Conservation (phyloP, 1,140 invertebrate species). For the Diorhabda sublineata region DNA sequence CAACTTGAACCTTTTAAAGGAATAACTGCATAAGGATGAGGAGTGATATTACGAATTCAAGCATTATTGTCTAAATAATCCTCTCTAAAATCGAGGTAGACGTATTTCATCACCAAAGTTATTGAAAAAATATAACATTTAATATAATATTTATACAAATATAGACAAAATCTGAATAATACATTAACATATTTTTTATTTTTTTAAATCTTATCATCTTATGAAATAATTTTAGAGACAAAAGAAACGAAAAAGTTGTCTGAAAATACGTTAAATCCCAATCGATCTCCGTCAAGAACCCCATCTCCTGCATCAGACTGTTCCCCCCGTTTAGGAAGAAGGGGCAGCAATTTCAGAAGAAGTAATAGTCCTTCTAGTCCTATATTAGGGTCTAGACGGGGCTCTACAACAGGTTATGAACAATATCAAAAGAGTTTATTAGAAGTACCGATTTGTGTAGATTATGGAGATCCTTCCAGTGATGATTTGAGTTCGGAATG, state of each 20-base stretch:
- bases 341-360: slow-evolving; percentile 32
- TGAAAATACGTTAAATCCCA: slow-evolving; percentile 25
- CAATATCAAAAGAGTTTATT: slow-evolving; percentile 73
- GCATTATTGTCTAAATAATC: no score
- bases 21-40: no score
- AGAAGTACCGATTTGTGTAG: slow-evolving; percentile 65
- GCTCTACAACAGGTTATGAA: slow-evolving; percentile 64
- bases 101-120: no score
- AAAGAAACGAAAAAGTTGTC: slow-evolving; percentile 10
- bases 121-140: no score
- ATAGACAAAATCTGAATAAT: no score
- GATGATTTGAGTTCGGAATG: slow-evolving; percentile 87
- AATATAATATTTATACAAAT: no score
- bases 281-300: slow-evolving; percentile 29
- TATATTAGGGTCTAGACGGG: slow-evolving; percentile 29
- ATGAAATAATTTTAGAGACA: no score
- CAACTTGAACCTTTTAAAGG: no score
- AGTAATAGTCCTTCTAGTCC: slow-evolving; percentile 35
- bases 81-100: no score
- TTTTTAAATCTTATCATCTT: no score
- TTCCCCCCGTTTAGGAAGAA: slow-evolving; percentile 30
- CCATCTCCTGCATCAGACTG: slow-evolving; percentile 32
- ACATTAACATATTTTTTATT: no score
- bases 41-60: no score
- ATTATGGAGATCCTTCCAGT: slow-evolving; percentile 79